Evolutionary conservation across 2,797 vertebrate species (phyloP).

Genomic region (Pseudotriccus pelzelni): DNA sequence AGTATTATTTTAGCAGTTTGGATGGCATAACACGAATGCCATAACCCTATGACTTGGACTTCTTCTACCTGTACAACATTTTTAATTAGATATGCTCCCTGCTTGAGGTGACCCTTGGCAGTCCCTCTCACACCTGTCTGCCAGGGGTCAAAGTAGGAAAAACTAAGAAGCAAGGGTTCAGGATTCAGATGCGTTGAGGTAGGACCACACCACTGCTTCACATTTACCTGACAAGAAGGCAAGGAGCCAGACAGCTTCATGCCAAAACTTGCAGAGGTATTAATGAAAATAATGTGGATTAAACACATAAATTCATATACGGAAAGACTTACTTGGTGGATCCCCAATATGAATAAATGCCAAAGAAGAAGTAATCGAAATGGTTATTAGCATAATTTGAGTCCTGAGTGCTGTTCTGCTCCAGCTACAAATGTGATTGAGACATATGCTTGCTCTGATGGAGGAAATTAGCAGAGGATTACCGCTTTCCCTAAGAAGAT

Average conservation of each 20-base stretch:
- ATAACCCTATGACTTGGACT: not conserved
- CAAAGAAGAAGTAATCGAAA: conserved; percentile 46
- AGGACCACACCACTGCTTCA: not conserved
- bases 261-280: not conserved
- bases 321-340: conserved; percentile 27
- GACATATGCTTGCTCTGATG: conserved; percentile 70
- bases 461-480: conserved; percentile 74
- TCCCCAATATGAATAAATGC: conserved; percentile 43
- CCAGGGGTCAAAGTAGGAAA: not conserved
- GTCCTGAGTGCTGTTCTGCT: conserved; percentile 58
- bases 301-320: conserved; percentile 20
- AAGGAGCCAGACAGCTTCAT: not conserved
- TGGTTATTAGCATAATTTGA: conserved; percentile 67
- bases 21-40: not conserved
- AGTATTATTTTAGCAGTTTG: not conserved
- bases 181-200: not conserved
- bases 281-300: conserved; percentile 36
- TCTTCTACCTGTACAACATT: not conserved
- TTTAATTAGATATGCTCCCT: not conserved
- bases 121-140: not conserved
- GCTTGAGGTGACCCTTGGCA: not conserved
- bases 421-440: conserved; percentile 69
- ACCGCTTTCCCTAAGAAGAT: conserved; percentile 63
- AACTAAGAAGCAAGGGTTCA: not conserved
- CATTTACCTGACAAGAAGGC: not conserved